Base-by-base conservation (phyloP, 2,797 vertebrate species). In the Tokudaia tokunoshimensis region DNA sequence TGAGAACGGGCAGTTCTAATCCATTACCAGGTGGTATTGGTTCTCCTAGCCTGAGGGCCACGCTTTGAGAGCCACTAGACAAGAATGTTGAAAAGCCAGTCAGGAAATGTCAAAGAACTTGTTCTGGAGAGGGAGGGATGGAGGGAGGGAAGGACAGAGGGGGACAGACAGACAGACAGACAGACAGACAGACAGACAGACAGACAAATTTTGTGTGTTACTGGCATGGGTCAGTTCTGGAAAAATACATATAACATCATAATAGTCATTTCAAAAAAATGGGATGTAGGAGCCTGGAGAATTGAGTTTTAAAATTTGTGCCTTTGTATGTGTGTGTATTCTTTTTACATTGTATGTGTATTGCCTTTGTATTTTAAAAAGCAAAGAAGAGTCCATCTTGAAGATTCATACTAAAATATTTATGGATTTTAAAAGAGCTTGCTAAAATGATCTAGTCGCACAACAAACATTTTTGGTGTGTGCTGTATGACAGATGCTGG, bases 321-420 rank as follows among this genome's bases (percentile, higher is more conserved):
- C 72, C 57, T 90, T 93, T 85, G 37, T 78, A 20, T 55, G 29
- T 89, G 89, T 84, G 41, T 72, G 14, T 65, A 37, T 75, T 94
- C 41, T 88, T 96, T 97, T 91, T 95, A 78, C 50, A 83, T 94
- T 94, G 63, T 89, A 24, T 37, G 61, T 17, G 47, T 76, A 70
- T 0, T 89, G 74, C 74, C 94, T 96, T 94, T 86, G 31, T 92
- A 88, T 90, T 97, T 95, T 93, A 31, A 87, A 92, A 94, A 81
- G 72, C 29, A 82, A 95, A 87, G 41, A 92, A 81, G 95, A 85
- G 75, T 88, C 37, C 34, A 50, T 96, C 63, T 95, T 95, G 91
- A 96, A 95, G 82, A 94, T 81, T 83, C 31, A 83, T 89, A 52
- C 74, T 95, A 81, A 97, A 96, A 95, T 91, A 96, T 96, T 96